Conservation (phyloP, 1,140 invertebrate genomes). For the Drosophila baimaii region DNA sequence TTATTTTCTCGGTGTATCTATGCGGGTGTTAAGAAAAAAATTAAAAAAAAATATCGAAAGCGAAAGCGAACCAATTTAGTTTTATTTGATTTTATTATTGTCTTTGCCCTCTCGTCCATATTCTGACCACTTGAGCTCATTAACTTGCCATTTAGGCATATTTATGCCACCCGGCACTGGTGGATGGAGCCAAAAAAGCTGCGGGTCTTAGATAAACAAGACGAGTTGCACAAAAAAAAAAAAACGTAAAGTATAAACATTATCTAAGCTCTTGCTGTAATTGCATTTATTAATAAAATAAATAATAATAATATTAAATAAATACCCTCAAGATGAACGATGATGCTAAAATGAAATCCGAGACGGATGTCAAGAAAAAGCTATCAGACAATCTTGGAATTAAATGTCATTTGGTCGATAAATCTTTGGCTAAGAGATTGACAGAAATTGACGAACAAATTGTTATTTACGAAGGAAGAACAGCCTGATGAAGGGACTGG, state of each 20-base stretch:
- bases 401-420: constrained; percentile 53
- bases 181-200: constrained; percentile 21
- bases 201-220: constrained; percentile 46
- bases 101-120: constrained; percentile 31
- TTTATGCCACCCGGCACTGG: neutral
- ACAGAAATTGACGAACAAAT: constrained; percentile 41
- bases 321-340: constrained; percentile 16
- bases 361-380: neutral
- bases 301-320: constrained; percentile 16
- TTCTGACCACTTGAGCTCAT: constrained; percentile 67
- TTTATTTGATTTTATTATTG: constrained; percentile 62
- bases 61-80: constrained; percentile 45
- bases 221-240: neutral
- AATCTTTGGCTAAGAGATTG: constrained; percentile 41
- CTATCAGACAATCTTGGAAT: constrained; percentile 37
- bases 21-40: constrained; percentile 5
- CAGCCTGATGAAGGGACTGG: constrained; percentile 13
- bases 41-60: constrained; percentile 4
- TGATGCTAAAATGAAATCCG: constrained; percentile 26
- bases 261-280: constrained; percentile 17
- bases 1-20: constrained; percentile 4
- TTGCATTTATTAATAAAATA: constrained; percentile 18
- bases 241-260: constrained; percentile 8
- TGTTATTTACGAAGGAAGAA: constrained; percentile 35
- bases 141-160: constrained; percentile 59